These are phyloP conservation scores for Vombatus ursinus DNA, from an alignment of 2,113 vertebrate genomes.

Conservation along the genomic window DNA sequence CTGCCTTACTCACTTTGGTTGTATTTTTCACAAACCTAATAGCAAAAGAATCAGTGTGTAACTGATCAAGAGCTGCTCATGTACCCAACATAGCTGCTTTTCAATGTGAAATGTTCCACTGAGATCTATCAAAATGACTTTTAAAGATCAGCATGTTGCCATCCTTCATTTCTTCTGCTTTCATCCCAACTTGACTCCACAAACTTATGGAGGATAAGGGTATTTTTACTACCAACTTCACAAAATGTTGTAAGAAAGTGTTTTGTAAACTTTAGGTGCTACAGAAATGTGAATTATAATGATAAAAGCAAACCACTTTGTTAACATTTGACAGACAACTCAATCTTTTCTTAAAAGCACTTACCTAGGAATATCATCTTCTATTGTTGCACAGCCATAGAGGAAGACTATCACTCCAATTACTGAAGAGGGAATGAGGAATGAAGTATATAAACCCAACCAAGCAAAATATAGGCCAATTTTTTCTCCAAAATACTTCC, in stretches of 20 bases:
- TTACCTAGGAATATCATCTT: constrained; percentile 96
- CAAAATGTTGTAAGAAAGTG: neutral
- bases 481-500: constrained; percentile 99
- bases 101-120: neutral
- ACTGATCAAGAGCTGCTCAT: neutral
- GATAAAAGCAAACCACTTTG: neutral
- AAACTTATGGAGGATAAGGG: neutral
- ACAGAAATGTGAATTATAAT: neutral
- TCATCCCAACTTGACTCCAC: neutral
- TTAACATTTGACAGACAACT: neutral
- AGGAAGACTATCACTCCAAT: constrained; percentile 97
- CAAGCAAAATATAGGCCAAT: constrained; percentile 99
- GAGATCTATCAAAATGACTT: neutral
- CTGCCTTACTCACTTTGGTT: neutral
- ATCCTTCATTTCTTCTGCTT: neutral
- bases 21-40: neutral
- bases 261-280: neutral
- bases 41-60: neutral
- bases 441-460: constrained; percentile 96
- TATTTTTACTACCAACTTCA: neutral
- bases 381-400: constrained; percentile 94
- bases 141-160: neutral
- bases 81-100: neutral
- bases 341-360: constrained; percentile 14
- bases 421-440: constrained; percentile 94